phyloP scores from a whole-genome alignment of 2,888 invertebrate species.

The Drosophila lutescens region DNA sequence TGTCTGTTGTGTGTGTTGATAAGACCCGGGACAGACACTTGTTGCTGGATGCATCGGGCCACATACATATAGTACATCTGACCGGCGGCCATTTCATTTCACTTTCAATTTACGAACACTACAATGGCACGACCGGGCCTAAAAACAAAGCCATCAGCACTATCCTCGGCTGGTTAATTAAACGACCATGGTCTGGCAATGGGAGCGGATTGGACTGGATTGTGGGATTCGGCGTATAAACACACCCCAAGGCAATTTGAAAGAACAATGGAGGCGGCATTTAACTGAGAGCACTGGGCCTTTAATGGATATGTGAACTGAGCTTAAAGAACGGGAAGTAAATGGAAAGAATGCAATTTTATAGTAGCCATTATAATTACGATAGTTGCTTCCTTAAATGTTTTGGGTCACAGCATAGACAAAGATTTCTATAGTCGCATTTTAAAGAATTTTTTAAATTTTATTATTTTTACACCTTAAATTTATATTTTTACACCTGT shows the following conservation, averaged over 20 bases:
- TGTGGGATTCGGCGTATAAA: conserved; percentile 11
- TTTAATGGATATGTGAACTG: conserved; percentile 25
- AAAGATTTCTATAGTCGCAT: not conserved
- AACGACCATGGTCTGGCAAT: conserved; percentile 16
- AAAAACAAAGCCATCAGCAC: conserved; percentile 27
- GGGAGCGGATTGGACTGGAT: conserved; percentile 11
- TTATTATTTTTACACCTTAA: too few species aligned
- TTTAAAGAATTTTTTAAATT: too few species aligned
- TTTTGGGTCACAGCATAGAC: not conserved
- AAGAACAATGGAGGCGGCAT: conserved; percentile 28
- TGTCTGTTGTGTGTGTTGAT: conserved; percentile 21
- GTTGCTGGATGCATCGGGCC: not conserved
- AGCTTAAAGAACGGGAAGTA: conserved; percentile 15
- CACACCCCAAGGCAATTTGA: conserved; percentile 20
- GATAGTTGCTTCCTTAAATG: not conserved
- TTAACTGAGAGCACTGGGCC: conserved; percentile 18
- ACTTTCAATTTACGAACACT: conserved; percentile 59
- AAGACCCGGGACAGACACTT: conserved; percentile 23
- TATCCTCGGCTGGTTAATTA: conserved; percentile 34
- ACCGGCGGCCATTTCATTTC: conserved; percentile 48
- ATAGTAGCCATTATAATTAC: not conserved
- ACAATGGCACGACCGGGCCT: conserved; percentile 27
- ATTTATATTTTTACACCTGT: too few species aligned
- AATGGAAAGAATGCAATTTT: conserved; percentile 1
- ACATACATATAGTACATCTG: not conserved